A percentile compares a stretch with the other conserved stretches of the same genome.
These are phyloP conservation scores for Aproaerema taeniolella DNA, from an alignment of 2,888 invertebrate genomes.

Conservation along the genomic window DNA sequence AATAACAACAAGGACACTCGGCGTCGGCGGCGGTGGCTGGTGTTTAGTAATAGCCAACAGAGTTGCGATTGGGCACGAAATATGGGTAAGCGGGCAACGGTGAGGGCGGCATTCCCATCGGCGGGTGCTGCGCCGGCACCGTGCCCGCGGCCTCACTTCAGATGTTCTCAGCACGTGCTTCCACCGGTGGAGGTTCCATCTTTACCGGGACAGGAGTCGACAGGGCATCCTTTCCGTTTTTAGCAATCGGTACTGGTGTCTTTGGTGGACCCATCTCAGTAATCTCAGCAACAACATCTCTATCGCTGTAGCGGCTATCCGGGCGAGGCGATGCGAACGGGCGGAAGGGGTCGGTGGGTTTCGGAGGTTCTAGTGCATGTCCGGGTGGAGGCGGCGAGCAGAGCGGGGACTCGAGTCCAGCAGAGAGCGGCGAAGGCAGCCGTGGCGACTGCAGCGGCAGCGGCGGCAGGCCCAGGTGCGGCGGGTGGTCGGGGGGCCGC, in stretches of 20 bases:
- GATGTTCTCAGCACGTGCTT: constrained; percentile 78
- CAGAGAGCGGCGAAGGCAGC: constrained; percentile 74
- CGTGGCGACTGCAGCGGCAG: constrained; percentile 61
- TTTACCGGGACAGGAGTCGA: constrained; percentile 81
- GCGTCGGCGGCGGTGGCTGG: constrained; percentile 3
- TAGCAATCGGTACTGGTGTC: constrained; percentile 44
- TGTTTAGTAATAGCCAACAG: constrained; percentile 60
- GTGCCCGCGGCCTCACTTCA: constrained; percentile 72
- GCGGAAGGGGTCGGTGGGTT: constrained; percentile 71
- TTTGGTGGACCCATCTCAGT: constrained; percentile 67
- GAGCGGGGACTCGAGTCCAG: constrained; percentile 79
- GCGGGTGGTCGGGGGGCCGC: constrained; percentile 59
- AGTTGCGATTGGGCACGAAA: constrained; percentile 65
- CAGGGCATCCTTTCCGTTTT: constrained; percentile 61
- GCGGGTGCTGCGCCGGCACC: constrained; percentile 35
- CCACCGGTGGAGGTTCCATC: constrained; percentile 79
- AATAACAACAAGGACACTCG: background rate
- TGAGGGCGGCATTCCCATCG: constrained; percentile 39
- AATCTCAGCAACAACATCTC: constrained; percentile 68
- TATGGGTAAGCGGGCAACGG: constrained; percentile 67
- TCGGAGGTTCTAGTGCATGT: constrained; percentile 80
- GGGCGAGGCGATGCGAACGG: constrained; percentile 78
- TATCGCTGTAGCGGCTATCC: constrained; percentile 81
- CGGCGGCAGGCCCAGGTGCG: constrained; percentile 68
- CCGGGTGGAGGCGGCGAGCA: constrained; percentile 81